Base-by-base conservation (phyloP, 2,888 invertebrate species). In the Drosophila borborema region DNA sequence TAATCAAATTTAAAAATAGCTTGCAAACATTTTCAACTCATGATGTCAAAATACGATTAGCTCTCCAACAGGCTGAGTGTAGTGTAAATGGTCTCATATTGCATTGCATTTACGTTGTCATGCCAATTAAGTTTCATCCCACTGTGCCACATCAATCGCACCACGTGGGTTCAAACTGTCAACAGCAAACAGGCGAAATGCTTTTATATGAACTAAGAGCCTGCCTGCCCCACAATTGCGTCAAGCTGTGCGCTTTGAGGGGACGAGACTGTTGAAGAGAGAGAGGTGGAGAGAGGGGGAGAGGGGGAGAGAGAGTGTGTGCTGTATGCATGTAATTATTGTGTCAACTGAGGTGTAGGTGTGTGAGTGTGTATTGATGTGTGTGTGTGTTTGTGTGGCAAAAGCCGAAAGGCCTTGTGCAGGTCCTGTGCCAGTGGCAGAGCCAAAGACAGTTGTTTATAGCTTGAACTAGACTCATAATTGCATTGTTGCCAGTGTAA, bases 401-500 rank as follows among this genome's bases (percentile, higher is more conserved):
- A 64, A 65, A 81, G 65, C 69, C 70, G 64, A 62, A 71, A 77
- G 56, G 53, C 67, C 51, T 38, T 46, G 55, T 75, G 62, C 76
- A 76, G 71, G 31, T 36, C 53, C 28, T 46, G 28, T n/a, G 55
- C 69, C 51, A 51, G 18, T 48, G 59, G 9, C 45, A n/a, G 31
- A 16, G 40, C 43, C 62, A 63, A 43, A 43, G 51, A 64, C 45
- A 45, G 67, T 83, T 84, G 85, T 84, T 89, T 85, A 85, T 79
- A 76, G 82, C 49, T 77, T 38, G 54, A 81, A 76, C 64, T 75
- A 78, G 85, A 71, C 65, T 83, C 90, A 89, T 85, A 89, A 85
- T 85, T 87, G 84, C 84, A 85, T 85, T 85, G 90, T 82, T 89
- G 88, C 83, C 80, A 64, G 66, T 89, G 90, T 85, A 85, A 85